A percentile compares a stretch with the other conserved stretches of the same genome.
phyloP scores from a whole-genome alignment of 1,140 invertebrate species.

The Oncopodura yosiiana region DNA sequence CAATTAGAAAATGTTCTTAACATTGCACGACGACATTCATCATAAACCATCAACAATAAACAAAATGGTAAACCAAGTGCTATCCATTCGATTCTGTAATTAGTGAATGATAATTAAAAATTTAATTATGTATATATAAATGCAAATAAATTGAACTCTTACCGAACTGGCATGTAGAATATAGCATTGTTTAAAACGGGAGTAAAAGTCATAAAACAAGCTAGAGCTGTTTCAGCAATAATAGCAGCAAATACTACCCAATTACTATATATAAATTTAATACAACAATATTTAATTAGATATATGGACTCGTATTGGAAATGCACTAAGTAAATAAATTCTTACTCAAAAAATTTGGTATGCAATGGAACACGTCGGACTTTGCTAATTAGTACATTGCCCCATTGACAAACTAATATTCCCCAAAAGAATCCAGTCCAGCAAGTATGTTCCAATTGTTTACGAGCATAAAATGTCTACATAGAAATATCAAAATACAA shows the following conservation, averaged over 20 bases:
- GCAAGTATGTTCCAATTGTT: slow-evolving; percentile 35
- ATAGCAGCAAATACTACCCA: slow-evolving; percentile 12
- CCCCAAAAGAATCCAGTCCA: neutral
- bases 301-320: neutral
- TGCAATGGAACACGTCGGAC: neutral
- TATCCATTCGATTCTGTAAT: slow-evolving; percentile 55
- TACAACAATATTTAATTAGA: neutral
- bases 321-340: neutral
- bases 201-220: slow-evolving; percentile 29
- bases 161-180: slow-evolving; percentile 35
- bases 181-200: slow-evolving; percentile 42
- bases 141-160: no score
- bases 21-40: slow-evolving; percentile 47
- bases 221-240: slow-evolving; percentile 4
- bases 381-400: neutral
- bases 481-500: neutral
- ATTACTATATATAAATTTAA: slow-evolving; percentile 8
- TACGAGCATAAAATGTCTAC: neutral
- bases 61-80: slow-evolving; percentile 51
- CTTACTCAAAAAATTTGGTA: neutral
- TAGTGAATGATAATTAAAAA: no score
- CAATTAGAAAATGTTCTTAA: slow-evolving; percentile 46
- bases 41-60: slow-evolving; percentile 50
- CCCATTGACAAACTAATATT: neutral
- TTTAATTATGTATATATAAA: no score